Evolutionary conservation across 2,113 vertebrate genomes (phyloP).

Genomic region (Tiliqua scincoides): DNA sequence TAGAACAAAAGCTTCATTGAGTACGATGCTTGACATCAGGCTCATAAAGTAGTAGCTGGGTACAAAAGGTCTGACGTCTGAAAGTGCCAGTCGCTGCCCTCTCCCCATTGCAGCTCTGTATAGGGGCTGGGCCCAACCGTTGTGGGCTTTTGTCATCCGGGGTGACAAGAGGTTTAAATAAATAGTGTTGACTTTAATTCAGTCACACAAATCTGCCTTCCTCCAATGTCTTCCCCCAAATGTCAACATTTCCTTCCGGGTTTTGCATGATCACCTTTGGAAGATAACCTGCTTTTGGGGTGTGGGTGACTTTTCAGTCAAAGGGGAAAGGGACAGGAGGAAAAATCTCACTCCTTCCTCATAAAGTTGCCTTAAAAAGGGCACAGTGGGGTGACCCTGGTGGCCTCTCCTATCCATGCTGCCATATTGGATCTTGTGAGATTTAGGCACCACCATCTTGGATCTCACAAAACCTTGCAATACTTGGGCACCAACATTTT

Average conservation of each 20-base stretch:
- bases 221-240: slow-evolving; percentile 68
- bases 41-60: slow-evolving; percentile 97
- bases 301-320: not conserved
- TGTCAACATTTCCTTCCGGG: slow-evolving; percentile 79
- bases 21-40: slow-evolving; percentile 96
- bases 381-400: not conserved
- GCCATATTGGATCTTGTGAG: no score
- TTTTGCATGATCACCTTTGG: slow-evolving; percentile 49
- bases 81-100: slow-evolving; percentile 91
- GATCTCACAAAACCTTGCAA: no score
- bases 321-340: slow-evolving; percentile 24
- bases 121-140: slow-evolving; percentile 83
- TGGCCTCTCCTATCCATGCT: slow-evolving; percentile 26
- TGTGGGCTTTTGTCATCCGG: slow-evolving; percentile 75
- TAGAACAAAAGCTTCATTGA: slow-evolving; percentile 99
- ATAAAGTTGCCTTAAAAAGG: no score
- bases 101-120: slow-evolving; percentile 83
- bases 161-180: slow-evolving; percentile 85
- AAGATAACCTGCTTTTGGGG: slow-evolving; percentile 54
- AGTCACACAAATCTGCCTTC: slow-evolving; percentile 77
- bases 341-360: no score
- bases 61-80: slow-evolving; percentile 98
- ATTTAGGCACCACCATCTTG: no score
- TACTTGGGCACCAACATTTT: no score
- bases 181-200: slow-evolving; percentile 84